These are phyloP conservation scores for Orientallactaga sibirica DNA, from an alignment of 2,797 vertebrate genomes.

Conservation along the genomic window DNA sequence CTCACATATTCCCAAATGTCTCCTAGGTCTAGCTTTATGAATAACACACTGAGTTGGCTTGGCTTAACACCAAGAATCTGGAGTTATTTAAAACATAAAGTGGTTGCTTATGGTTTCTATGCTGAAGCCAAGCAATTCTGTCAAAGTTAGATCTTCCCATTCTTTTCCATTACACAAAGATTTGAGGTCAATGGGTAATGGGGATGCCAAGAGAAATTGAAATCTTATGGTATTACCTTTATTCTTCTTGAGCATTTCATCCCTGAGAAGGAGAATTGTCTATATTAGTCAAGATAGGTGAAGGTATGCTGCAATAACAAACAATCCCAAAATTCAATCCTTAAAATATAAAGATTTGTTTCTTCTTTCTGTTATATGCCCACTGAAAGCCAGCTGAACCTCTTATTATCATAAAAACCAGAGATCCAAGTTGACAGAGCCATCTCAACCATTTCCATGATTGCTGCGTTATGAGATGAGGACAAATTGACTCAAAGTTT, in stretches of 20 bases:
- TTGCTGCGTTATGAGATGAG: background rate
- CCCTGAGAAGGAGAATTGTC: background rate
- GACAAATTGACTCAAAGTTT: background rate
- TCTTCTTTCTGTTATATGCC: background rate
- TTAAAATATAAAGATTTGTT: conserved; percentile 38
- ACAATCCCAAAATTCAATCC: background rate
- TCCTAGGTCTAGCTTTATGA: conserved; percentile 41
- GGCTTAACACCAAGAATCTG: conserved; percentile 9
- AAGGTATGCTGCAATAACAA: background rate
- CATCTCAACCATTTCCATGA: conserved; percentile 1
- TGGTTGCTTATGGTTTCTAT: conserved; percentile 25
- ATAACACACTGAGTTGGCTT: conserved; percentile 26
- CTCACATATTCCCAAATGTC: conserved; percentile 50
- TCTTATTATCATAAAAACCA: background rate
- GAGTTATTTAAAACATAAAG: conserved; percentile 60
- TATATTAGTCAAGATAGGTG: background rate
- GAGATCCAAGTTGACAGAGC: background rate
- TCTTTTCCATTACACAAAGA: conserved; percentile 46
- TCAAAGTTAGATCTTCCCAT: conserved; percentile 40
- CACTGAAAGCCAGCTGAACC: background rate
- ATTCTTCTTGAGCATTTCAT: background rate
- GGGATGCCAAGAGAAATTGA: background rate
- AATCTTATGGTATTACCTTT: conserved; percentile 7
- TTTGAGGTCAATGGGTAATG: conserved; percentile 10
- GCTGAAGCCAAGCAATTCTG: conserved; percentile 34